Evolutionary conservation across 1,140 invertebrate species (phyloP), one percentile per base, ranked within the genome.

Genomic region (Zaprionus taronus): DNA sequence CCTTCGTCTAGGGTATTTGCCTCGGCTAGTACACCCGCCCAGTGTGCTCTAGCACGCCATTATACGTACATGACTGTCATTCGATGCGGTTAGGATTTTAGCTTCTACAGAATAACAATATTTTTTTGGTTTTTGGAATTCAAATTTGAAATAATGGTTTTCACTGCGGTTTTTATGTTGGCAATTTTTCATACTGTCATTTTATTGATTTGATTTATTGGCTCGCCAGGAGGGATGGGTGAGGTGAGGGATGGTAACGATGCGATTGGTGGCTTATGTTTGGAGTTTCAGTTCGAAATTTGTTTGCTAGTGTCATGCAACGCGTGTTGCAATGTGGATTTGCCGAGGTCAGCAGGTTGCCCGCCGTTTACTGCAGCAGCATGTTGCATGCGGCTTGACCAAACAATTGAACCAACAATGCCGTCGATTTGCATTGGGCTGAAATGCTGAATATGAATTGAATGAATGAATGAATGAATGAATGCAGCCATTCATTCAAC

Each of bases 131-230:
- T 36, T 57, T 76, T 22, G 2, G 36, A 67, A 57, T 57, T 26
- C 11, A 44, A 66, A 64, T 72, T 75, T 60, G 14, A 65, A 72
- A 84, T 72, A 80, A 70, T 84, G 67, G 67, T 72, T 83, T 77
- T 62, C 55, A 58, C 68, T 85, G 83, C 66, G 83, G 83, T 85
- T 86, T 72, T 85, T 79, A 77, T 84, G 79, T 66, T 81, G 71
- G 79, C 83, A 79, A 86, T 82, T 85, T 86, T 85, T 86, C 80
- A 85, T 77, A 83, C 83, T 87, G 79, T 83, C 83, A 85, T 85
- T 86, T 86, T 77, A 86, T 83, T 83, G 81, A 83, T 81, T 82
- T 86, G 79, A 85, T 85, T 85, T 85, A 85, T 85, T 77, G 75
- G 75, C 75, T 85, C 66, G 36, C 47, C 47, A 51, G n/a, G 20